Conservation (phyloP, 2,113 vertebrate genomes). For the Anguilla japonica region DNA sequence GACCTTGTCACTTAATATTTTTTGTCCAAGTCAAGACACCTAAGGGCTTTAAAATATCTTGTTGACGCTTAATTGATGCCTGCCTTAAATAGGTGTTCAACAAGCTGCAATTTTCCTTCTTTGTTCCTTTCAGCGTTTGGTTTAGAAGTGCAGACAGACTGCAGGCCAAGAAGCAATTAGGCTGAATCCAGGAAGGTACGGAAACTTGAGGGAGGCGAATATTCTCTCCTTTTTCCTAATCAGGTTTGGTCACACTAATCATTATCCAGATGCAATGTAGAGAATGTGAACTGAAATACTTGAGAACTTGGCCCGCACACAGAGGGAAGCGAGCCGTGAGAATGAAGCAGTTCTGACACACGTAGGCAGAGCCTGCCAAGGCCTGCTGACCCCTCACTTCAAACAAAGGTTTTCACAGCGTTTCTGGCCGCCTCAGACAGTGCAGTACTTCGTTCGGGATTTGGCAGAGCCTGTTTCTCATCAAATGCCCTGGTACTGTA, state of each 20-base stretch:
- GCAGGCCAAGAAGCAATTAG: constrained; percentile 13
- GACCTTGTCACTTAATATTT: neutral
- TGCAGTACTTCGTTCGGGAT: neutral
- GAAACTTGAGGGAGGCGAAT: neutral
- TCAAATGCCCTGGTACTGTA: neutral
- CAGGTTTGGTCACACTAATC: neutral
- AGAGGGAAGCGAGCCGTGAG: neutral
- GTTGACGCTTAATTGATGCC: constrained; percentile 19
- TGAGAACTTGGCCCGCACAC: neutral
- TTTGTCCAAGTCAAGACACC: constrained; percentile 8
- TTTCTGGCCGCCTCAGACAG: neutral
- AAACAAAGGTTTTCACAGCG: constrained; percentile 1
- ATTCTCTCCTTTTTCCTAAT: neutral
- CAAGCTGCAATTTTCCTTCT: constrained; percentile 22
- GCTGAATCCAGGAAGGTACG: constrained; percentile 1
- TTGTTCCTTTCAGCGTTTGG: constrained; percentile 13
- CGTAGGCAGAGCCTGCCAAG: constrained; percentile 9
- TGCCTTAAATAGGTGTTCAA: constrained; percentile 21
- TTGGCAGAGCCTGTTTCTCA: neutral
- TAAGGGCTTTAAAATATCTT: constrained; percentile 10
- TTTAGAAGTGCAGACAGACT: constrained; percentile 15
- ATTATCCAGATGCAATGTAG: neutral
- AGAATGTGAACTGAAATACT: neutral
- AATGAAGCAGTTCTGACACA: constrained; percentile 14
- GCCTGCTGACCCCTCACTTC: neutral